Evolutionary conservation across 2,797 vertebrate genomes (phyloP).

Genomic region (Sebastes taczanowskii): DNA sequence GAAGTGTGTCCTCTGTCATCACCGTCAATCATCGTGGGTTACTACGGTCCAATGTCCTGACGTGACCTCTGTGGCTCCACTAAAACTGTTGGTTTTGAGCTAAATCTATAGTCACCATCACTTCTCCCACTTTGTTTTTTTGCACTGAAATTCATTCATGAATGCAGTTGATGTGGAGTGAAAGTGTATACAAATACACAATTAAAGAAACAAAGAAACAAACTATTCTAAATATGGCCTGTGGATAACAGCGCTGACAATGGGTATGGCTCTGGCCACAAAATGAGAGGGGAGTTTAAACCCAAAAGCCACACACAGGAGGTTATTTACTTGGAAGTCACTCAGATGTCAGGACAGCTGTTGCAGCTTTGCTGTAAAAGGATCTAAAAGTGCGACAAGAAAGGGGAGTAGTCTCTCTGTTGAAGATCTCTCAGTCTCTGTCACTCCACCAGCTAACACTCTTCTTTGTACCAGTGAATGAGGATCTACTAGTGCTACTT

Average conservation of each 20-base stretch:
- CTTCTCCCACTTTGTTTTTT: not conserved
- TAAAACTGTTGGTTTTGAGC: not conserved
- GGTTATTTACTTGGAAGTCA: slow-evolving; percentile 61
- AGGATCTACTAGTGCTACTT: slow-evolving; percentile 17
- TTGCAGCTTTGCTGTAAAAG: slow-evolving; percentile 43
- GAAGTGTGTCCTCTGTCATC: slow-evolving; percentile 36
- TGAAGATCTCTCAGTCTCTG: slow-evolving; percentile 24
- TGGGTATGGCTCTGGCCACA: slow-evolving; percentile 47
- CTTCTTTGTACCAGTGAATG: slow-evolving; percentile 23
- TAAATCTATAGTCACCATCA: not conserved
- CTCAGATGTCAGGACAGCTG: slow-evolving; percentile 62
- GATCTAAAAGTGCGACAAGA: slow-evolving; percentile 37
- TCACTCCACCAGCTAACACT: slow-evolving; percentile 12
- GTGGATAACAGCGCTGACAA: slow-evolving; percentile 53
- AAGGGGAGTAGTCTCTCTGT: slow-evolving; percentile 41
- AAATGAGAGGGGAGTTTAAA: slow-evolving; percentile 80
- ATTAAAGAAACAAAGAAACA: slow-evolving; percentile 7
- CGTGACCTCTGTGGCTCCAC: slow-evolving; percentile 4
- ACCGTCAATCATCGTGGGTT: slow-evolving; percentile 6
- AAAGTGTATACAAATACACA: slow-evolving; percentile 25
- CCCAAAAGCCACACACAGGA: slow-evolving; percentile 73
- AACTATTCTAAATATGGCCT: slow-evolving; percentile 38
- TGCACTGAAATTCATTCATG: not conserved
- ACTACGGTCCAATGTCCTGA: not conserved
- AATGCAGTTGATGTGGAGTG: not conserved